Evolutionary conservation across 2,888 invertebrate species (phyloP).

Genomic region (Agrotis segetum): DNA sequence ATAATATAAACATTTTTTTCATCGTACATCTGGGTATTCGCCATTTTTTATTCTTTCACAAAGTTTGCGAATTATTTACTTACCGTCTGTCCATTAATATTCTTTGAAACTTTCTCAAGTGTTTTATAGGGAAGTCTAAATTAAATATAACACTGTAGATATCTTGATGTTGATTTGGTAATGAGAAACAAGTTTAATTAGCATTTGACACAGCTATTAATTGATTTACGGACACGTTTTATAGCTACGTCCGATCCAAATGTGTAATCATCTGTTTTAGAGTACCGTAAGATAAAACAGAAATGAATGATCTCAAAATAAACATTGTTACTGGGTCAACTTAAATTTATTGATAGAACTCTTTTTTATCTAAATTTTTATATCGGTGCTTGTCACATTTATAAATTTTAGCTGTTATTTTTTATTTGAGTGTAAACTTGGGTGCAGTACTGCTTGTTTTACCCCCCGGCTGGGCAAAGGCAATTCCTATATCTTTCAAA

Average conservation of each 20-base stretch:
- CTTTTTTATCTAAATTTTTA: constrained; percentile 2
- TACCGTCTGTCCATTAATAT: constrained; percentile 9
- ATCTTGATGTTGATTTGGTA: constrained; percentile 30
- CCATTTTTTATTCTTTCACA: constrained; percentile 18
- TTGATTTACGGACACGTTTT: constrained; percentile 70
- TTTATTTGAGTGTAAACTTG: neutral
- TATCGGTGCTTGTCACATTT: neutral
- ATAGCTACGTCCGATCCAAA: constrained; percentile 70
- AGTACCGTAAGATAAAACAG: constrained; percentile 44
- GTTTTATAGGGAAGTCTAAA: neutral
- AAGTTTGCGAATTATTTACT: constrained; percentile 22
- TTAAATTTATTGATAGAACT: neutral
- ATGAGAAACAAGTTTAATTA: constrained; percentile 67
- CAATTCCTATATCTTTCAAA: too few relatives aligned
- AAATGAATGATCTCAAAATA: constrained; percentile 12
- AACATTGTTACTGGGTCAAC: neutral
- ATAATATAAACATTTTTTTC: constrained; percentile 46
- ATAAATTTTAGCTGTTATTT: neutral
- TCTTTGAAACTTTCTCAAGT: constrained; percentile 32
- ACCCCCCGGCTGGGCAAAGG: too few relatives aligned
- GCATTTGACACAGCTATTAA: constrained; percentile 67
- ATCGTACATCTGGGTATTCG: constrained; percentile 9
- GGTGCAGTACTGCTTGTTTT: neutral
- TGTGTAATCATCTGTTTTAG: constrained; percentile 61
- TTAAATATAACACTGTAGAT: constrained; percentile 5